Base-by-base conservation (phyloP, 2,888 invertebrate genomes). In the Temnothorax rugatulus region DNA sequence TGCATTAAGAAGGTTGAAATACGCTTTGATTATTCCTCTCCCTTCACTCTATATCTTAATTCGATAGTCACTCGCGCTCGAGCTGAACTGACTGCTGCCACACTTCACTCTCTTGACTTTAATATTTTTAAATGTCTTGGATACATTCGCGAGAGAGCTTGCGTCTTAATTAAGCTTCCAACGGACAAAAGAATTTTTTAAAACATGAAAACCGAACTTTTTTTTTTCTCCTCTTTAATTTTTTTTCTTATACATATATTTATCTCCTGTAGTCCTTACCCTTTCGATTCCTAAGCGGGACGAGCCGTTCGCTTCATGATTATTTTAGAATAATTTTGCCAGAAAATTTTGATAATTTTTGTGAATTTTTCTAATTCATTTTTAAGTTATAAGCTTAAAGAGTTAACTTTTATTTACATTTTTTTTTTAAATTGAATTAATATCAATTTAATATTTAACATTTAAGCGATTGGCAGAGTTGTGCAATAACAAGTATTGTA, bases 1-100 rank as follows among this genome's bases (percentile, higher is more conserved):
- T 75, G 87, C 85, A 89, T 90, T 90, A 87, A 84, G 63, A 64
- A 61, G 13, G 50, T 41, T 73, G 79, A 86, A 87, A 84, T 77
- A 73, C 79, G 68, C 83, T 83, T 89, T 89, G 87, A 89, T 89
- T 89, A 89, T 87, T 86, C 86, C 69, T 81, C 74, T 29, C 63
- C 61, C 59, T 61, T 21, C 21, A n/a, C 61, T 59, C 41, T 69
- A 64, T 50, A 64, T 50, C 50, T 50, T 29, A 41, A 41, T 76
- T 64, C 71, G 59, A 38, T 47, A 71, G 54, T 13, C 29, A 38
- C 52, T 50, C 47, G 7, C 34, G 4, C 34, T 4, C 47, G 66
- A 71, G 21, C 61, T 74, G 34, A 64, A 64, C 69, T 75, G 82
- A 66, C 50, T 64, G 41, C 44, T 77, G 61, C n/a, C 9, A 59